phyloP scores from a whole-genome alignment of 2,888 invertebrate genomes.

The Andrena trimmerana region DNA sequence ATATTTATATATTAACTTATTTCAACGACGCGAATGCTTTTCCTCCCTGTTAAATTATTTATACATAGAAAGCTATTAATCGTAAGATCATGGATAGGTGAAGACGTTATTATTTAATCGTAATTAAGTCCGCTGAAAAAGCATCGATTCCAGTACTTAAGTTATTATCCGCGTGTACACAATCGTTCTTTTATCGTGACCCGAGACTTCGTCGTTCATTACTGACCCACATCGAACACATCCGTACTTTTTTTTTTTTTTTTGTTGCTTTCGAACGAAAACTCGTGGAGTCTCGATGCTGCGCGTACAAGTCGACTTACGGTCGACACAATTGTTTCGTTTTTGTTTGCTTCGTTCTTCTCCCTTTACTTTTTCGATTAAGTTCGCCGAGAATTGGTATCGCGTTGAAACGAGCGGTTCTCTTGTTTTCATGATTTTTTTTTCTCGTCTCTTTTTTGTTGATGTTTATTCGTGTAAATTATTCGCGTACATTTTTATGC shows the following conservation, averaged over 20 bases:
- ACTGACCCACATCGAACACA: constrained; percentile 22
- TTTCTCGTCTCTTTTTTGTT: constrained; percentile 40
- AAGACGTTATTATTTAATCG: constrained; percentile 45
- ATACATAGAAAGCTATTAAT: constrained; percentile 53
- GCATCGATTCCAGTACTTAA: constrained; percentile 79
- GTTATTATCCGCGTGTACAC: constrained; percentile 82
- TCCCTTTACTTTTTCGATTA: constrained; percentile 12
- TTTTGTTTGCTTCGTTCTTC: constrained; percentile 75
- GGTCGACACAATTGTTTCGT: constrained; percentile 66
- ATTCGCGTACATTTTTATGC: constrained; percentile 33
- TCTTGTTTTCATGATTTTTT: not conserved
- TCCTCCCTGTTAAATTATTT: constrained; percentile 69
- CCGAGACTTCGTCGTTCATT: constrained; percentile 7
- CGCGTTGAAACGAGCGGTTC: constrained; percentile 23
- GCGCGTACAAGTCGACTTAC: constrained; percentile 32
- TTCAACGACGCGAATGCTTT: constrained; percentile 45
- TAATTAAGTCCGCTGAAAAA: constrained; percentile 59
- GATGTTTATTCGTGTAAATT: constrained; percentile 44
- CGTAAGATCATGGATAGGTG: constrained; percentile 32
- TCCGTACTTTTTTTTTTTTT: constrained; percentile 3
- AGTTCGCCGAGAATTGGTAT: constrained; percentile 39
- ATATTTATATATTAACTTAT: constrained; percentile 71
- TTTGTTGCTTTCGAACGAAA: constrained; percentile 3
- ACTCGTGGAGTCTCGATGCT: constrained; percentile 39
- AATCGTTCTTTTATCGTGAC: constrained; percentile 34